Evolutionary conservation across 2,797 vertebrate species (phyloP).

Genomic region (Somateria mollissima): DNA sequence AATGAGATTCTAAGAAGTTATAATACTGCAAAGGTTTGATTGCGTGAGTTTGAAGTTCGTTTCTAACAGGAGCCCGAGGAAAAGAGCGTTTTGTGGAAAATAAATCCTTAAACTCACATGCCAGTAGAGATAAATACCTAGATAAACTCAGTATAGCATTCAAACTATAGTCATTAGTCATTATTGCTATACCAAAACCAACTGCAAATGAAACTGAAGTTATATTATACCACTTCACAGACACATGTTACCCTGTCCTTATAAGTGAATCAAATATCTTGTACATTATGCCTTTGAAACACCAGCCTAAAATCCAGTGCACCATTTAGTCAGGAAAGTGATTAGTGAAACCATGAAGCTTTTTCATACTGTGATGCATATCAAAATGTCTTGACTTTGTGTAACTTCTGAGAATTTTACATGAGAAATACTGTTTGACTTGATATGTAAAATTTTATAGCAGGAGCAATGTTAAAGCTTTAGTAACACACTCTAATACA

Average conservation of each 20-base stretch:
- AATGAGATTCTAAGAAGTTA: not conserved
- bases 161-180: not conserved
- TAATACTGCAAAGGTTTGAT: not conserved
- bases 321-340: not conserved
- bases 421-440: slow-evolving; percentile 30
- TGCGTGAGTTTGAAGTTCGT: not conserved
- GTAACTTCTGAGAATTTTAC: slow-evolving; percentile 51
- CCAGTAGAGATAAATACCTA: not conserved
- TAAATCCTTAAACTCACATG: not conserved
- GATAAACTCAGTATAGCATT: not conserved
- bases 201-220: not conserved
- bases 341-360: not conserved
- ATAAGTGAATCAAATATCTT: not conserved
- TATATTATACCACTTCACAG: not conserved
- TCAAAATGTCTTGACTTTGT: slow-evolving; percentile 31
- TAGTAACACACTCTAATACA: not conserved
- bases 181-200: not conserved
- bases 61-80: not conserved
- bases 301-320: not conserved
- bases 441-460: slow-evolving; percentile 23
- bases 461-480: not conserved
- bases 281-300: not conserved
- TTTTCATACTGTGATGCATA: not conserved
- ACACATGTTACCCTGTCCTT: not conserved
- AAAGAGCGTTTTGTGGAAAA: not conserved